Evolutionary conservation across 2,797 vertebrate genomes (phyloP), one percentile per base, ranked within the genome.

Genomic region (Coranthus polyacanthus): DNA sequence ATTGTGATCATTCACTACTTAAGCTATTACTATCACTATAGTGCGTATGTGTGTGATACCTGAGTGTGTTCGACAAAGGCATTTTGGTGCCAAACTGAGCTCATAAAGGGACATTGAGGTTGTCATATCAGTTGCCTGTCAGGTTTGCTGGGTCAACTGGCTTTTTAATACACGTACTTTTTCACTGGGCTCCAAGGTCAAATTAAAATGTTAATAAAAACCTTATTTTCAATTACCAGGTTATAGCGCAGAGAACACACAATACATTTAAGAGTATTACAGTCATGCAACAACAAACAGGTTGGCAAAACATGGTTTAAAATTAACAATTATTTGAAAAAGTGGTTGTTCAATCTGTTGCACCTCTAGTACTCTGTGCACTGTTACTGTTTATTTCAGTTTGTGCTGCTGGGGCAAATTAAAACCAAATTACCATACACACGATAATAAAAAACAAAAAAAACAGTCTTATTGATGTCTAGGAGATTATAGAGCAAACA

Each of bases 151-250:
- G 13, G 51, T 37, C 39, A 45, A 56, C 29, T 17, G 47, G 15
- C 9, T 22, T 72, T 71, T 68, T 64, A 59, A 66, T 73, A 44
- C 24, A 43, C 11, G 5, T 39, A 39, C 29, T 44, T 18, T 68
- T 42, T 57, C 75, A 58, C 16, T 13, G 41, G 68, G 64, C 76
- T 63, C 57, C 24, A 38, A 9, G 52, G 58, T 45, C 50, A 55
- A 51, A 84, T 80, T 53, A 62, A 76, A 66, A 36, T 18, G n/a
- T 46, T 68, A 68, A 72, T 69, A 69, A 78, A 80, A 75, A 43
- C 59, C 36, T 0, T 4, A 45, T 60, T 77, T 63, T 46, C 29
- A 63, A 32, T 60, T 57, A 63, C 34, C 10, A 20, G 37, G 26
- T 77, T 55, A 59, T 17, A 39, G 49, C 38, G 55, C 58, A 56